Evolutionary conservation across 2,113 vertebrate species (phyloP).

Genomic region (Ornithorhynchus anatinus): DNA sequence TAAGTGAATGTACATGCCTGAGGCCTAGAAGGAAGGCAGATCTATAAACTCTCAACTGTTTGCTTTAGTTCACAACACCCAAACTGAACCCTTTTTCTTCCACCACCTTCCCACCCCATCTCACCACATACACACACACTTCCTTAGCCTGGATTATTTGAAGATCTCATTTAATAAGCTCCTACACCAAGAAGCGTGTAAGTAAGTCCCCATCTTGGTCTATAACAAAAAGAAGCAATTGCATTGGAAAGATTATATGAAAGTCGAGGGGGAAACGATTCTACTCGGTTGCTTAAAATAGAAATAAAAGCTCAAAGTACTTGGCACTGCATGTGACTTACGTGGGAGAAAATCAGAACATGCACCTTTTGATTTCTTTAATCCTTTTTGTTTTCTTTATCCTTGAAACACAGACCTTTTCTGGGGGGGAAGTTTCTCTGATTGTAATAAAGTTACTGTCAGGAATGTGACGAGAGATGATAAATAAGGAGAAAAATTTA

Average conservation of each 20-base stretch:
- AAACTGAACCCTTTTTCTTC: no score
- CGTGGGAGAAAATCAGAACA: background rate
- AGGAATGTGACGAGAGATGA: conserved; percentile 12
- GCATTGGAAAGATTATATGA: background rate
- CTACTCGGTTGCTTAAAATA: background rate
- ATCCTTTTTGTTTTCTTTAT: background rate
- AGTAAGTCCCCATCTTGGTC: background rate
- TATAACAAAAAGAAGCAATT: background rate
- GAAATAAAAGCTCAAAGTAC: no score
- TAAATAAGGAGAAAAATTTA: background rate
- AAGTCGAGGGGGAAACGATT: background rate
- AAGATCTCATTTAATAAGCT: no score
- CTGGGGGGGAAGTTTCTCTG: background rate
- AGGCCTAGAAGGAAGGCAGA: background rate
- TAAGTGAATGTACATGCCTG: background rate
- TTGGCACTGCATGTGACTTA: background rate
- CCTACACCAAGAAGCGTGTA: background rate
- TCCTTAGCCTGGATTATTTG: no score
- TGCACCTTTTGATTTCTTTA: background rate
- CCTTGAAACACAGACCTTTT: background rate
- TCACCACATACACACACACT: no score
- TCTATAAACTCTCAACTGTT: no score
- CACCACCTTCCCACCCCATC: no score
- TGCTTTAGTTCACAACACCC: background rate
- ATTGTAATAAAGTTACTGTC: background rate